phyloP scores from a whole-genome alignment of 2,113 vertebrate species.

The Pao palembangensis region DNA sequence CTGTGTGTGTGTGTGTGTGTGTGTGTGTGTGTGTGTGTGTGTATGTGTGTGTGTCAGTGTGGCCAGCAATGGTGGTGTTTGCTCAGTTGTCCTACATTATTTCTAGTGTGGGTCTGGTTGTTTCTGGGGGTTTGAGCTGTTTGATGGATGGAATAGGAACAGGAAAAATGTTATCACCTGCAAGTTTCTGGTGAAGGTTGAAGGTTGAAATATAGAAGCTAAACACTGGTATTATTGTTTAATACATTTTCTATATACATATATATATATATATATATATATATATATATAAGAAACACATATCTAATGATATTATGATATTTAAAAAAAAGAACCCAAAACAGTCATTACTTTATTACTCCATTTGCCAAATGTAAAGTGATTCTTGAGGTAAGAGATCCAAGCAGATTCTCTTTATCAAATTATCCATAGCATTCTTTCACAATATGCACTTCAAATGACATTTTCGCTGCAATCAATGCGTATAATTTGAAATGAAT shows the following conservation, averaged over 20 bases:
- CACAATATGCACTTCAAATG: neutral
- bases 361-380: neutral
- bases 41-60: constrained; percentile 17
- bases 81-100: constrained; percentile 87
- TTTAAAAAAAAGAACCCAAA: neutral
- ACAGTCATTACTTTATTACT: neutral
- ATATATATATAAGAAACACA: too few relatives aligned
- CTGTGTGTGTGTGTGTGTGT: constrained; percentile 13
- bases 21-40: constrained; percentile 16
- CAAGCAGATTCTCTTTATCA: neutral
- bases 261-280: too few relatives aligned
- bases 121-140: neutral
- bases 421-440: neutral
- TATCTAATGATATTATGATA: too few relatives aligned
- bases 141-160: constrained; percentile 58
- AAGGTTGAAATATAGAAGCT: constrained; percentile 7
- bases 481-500: neutral
- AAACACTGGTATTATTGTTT: neutral
- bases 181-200: constrained; percentile 20
- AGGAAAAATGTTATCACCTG: constrained; percentile 70
- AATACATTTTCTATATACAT: too few relatives aligned
- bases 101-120: constrained; percentile 59
- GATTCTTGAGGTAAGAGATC: neutral
- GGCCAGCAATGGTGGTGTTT: constrained; percentile 76
- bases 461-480: neutral